phyloP scores from a whole-genome alignment of 37 sponge, comb jelly and placozoan species.

The Aplysina aerophoba region DNA sequence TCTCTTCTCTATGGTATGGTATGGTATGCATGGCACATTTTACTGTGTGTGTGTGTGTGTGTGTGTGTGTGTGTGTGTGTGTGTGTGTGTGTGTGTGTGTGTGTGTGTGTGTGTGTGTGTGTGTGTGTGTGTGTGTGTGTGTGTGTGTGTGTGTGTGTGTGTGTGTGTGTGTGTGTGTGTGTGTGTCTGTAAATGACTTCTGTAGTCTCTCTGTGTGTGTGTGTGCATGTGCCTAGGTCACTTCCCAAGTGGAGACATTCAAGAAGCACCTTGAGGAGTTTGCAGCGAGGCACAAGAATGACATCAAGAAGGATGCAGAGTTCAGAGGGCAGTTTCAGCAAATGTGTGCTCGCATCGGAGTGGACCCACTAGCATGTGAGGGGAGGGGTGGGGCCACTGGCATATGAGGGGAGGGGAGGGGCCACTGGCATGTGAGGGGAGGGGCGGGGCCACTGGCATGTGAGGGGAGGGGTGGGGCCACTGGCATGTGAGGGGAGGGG shows the following conservation, averaged over 20 bases:
- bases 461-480: too few relatives aligned
- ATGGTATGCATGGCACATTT: too few relatives aligned
- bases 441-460: too few relatives aligned
- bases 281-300: slow-evolving; percentile 90
- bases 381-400: background rate
- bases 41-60: too few relatives aligned
- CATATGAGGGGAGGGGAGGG: too few relatives aligned
- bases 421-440: too few relatives aligned
- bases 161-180: background rate
- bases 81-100: too few relatives aligned
- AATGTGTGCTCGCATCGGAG: slow-evolving; percentile 99
- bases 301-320: slow-evolving; percentile 92
- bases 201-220: too few relatives aligned
- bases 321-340: slow-evolving; percentile 97
- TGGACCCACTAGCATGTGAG: slow-evolving; percentile 98
- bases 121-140: slow-evolving; percentile 24
- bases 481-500: too few relatives aligned
- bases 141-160: slow-evolving; percentile 33
- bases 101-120: too few relatives aligned
- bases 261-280: slow-evolving; percentile 83
- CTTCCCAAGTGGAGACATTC: slow-evolving; percentile 88
- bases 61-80: too few relatives aligned
- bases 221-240: slow-evolving; percentile 45
- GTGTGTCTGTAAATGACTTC: background rate
- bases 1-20: too few relatives aligned